Evolutionary conservation across 2,113 vertebrate genomes (phyloP), one percentile per base, ranked within the genome.

Genomic region (Anser brachyrhynchus): DNA sequence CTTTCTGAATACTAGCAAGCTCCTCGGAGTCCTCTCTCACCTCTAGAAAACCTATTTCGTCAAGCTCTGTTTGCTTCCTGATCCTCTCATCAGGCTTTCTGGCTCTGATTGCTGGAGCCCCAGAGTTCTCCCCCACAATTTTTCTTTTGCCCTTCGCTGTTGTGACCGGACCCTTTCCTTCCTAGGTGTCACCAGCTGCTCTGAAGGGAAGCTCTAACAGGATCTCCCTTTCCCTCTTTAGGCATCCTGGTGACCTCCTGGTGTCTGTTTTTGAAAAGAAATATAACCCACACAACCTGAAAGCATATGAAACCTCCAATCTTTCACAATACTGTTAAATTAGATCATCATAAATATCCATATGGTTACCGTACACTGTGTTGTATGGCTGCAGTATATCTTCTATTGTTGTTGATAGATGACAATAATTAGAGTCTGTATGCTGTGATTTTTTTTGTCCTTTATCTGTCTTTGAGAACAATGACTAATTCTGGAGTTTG

Each of bases 401-500:
- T 76, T 85, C 49, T 11, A 11, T 79, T 69, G 29, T 0, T 81
- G 89, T 88, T 70, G 39, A 55, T 66, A 83, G 20, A 62, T 85
- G 31, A 29, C 46, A 78, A 26, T 72, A 90, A 71, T 86, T 93
- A 75, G 67, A 31, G 26, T 22, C 12, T n/a, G 31, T 69, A 9
- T 64, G 7, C 72, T 84, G 26, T 76, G 64, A n/a, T 39, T 37
- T 79, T 20, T 73, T 89, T 89, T 91, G 67, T 80, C 90, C 62
- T 93, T 91, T 78, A 29, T 87, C 57, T 82, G 46, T 86, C 83
- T 92, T 90, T 90, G 94, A 90, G 76, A 86, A 77, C 80, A 85
- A 55, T 73, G 11, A 10, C 69, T 89, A 94, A 84, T 84, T 84
- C 41, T 0, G 0, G 86, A 71, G 44, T 39, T 86, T 62, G 23